A percentile compares a stretch with the other conserved stretches of the same genome.
phyloP scores from a whole-genome alignment of 2,888 invertebrate species.

The Mythimna loreyi region DNA sequence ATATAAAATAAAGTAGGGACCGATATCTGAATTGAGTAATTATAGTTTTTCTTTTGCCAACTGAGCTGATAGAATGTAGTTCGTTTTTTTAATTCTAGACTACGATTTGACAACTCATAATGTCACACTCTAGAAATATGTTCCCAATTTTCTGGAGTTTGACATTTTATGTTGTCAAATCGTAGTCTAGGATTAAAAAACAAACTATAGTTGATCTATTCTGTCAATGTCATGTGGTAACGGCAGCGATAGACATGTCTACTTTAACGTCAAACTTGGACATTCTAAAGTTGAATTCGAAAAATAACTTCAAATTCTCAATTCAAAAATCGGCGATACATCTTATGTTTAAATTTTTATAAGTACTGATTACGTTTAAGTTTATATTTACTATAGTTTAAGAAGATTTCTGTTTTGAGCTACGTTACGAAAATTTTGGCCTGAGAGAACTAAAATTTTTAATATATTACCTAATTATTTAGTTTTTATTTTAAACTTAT shows the following conservation, averaged over 20 bases:
- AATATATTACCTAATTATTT: not conserved
- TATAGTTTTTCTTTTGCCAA: not conserved
- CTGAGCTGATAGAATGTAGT: too few relatives aligned
- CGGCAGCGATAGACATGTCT: not conserved
- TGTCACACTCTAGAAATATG: too few relatives aligned
- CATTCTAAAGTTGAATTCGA: not conserved
- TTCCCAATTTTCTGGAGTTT: too few relatives aligned
- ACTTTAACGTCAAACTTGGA: not conserved
- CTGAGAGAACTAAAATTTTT: not conserved
- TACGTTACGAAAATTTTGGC: not conserved
- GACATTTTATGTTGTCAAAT: too few relatives aligned
- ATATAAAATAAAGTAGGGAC: conserved; percentile 3
- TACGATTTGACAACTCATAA: too few relatives aligned
- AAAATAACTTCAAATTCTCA: not conserved
- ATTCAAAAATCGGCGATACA: not conserved
- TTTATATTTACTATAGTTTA: conserved; percentile 14
- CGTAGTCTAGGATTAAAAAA: too few relatives aligned
- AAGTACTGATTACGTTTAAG: conserved; percentile 4
- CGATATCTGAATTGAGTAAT: not conserved
- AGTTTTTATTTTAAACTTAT: not conserved
- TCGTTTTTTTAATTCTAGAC: too few relatives aligned
- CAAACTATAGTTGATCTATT: too few relatives aligned
- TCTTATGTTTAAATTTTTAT: not conserved
- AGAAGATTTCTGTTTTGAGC: conserved; percentile 3
- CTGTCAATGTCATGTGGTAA: too few relatives aligned